phyloP scores from a whole-genome alignment of 2,797 vertebrate genomes.

The Antennarius maculatus region DNA sequence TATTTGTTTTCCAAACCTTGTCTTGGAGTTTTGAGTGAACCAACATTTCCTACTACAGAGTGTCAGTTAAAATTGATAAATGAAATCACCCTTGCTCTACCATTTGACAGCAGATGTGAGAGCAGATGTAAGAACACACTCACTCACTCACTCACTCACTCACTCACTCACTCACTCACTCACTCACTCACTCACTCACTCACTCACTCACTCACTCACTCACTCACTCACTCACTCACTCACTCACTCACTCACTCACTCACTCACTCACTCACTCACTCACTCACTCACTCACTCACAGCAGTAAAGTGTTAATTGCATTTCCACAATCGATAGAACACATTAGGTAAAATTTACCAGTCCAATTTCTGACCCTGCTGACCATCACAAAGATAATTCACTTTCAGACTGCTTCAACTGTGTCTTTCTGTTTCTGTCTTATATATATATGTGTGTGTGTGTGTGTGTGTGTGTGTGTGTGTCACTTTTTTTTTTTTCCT shows the following conservation, averaged over 20 bases:
- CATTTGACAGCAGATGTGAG: neutral
- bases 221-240: too few relatives aligned
- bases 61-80: constrained; percentile 5
- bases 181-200: neutral
- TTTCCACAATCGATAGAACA: constrained; percentile 43
- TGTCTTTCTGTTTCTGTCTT: neutral
- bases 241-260: too few relatives aligned
- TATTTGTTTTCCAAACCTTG: neutral
- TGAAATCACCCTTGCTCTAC: neutral
- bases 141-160: too few relatives aligned
- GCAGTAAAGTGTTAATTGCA: constrained; percentile 36
- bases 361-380: constrained; percentile 43
- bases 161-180: too few relatives aligned
- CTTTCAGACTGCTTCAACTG: constrained; percentile 13
- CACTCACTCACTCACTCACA: constrained; percentile 22
- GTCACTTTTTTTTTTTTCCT: neutral
- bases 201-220: neutral
- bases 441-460: neutral
- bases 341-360: constrained; percentile 41
- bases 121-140: neutral
- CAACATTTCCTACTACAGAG: neutral
- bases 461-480: too few relatives aligned
- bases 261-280: too few relatives aligned
- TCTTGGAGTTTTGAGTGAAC: constrained; percentile 2
- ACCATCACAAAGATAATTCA: constrained; percentile 28